These are phyloP conservation scores for Dipodomys ordii DNA, from an alignment of 2,113 vertebrate genomes.

Conservation along the genomic window DNA sequence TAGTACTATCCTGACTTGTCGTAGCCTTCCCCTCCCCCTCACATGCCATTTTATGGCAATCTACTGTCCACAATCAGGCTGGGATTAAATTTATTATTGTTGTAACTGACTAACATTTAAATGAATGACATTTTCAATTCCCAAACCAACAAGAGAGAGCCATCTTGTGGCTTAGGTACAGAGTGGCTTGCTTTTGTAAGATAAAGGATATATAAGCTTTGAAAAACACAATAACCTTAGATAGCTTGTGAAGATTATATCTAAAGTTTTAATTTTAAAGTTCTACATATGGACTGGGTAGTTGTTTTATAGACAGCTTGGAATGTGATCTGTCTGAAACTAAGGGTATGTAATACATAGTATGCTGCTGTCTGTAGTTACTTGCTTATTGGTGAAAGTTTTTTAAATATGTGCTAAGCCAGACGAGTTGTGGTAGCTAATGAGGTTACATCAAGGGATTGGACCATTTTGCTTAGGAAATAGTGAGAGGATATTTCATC, in stretches of 20 bases:
- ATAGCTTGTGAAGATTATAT: neutral
- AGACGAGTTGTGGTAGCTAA: neutral
- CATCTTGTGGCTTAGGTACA: slow-evolving; percentile 77
- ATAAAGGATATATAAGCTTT: neutral
- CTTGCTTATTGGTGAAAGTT: neutral
- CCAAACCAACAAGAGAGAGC: slow-evolving; percentile 61
- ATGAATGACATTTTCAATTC: slow-evolving; percentile 33
- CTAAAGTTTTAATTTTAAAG: slow-evolving; percentile 4
- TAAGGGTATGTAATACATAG: neutral
- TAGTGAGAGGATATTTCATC: neutral
- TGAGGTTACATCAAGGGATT: neutral
- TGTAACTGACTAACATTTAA: neutral
- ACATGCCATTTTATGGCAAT: neutral
- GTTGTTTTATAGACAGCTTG: neutral
- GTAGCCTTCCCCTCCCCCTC: neutral
- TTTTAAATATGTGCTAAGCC: neutral
- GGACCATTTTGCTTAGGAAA: neutral
- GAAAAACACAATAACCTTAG: slow-evolving; percentile 4
- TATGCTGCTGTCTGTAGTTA: neutral
- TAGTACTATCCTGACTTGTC: neutral
- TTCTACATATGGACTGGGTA: neutral
- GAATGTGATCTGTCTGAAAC: neutral
- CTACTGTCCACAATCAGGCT: neutral
- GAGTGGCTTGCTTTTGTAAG: slow-evolving; percentile 3
- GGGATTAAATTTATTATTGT: neutral